Base-by-base conservation (phyloP, 64 coral and sea anemone species). In the Stylophora pistillata region DNA sequence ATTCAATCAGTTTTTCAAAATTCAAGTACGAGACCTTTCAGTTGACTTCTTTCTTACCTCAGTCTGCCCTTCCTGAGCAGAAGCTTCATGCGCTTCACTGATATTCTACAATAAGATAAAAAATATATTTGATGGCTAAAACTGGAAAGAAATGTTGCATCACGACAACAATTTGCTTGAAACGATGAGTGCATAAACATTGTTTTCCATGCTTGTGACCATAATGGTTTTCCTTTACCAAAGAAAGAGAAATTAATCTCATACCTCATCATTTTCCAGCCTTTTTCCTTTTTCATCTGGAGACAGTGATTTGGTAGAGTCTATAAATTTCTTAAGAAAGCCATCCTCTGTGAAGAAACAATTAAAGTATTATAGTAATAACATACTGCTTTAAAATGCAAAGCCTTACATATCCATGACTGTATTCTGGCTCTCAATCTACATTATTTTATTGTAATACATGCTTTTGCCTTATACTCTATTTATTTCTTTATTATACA, bases 31-130 rank as follows among this genome's bases (percentile, higher is more conserved):
- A 47, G 37, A 47, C 3, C 17, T 17, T 64, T n/a, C 7, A 64
- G 0, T 64, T 17, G 23, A 18, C 13, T 11, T 68, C 20, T 61
- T 55, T 3, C 57, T 30, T 37, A 98, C 95, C 92, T 98, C 92
- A 25, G 95, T 98, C 79, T 98, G 95, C 1, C 95, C 95, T 74
- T 98, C 95, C 60, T 98, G 92, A 52, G 95, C 95, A 92, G 74
- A 91, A 32, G 88, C 89, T 77, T 92, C 95, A 29, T 98, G 95
- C 15, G 89, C 92, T 18, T 32, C 81, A 74, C 75, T 85, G 25
- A 98, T 92, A 11, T 64, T 85, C 95, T 98, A n/a, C 0, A 75
- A 52, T 47, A 78, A 15, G 15, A 59, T 72, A 30, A 53, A 18
- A 74, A 26, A 13, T 15, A 21, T 20, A 1, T 23, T 9, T 64